Conservation (phyloP, 2,888 invertebrate species). For the Megaustenia siamemsis region DNA sequence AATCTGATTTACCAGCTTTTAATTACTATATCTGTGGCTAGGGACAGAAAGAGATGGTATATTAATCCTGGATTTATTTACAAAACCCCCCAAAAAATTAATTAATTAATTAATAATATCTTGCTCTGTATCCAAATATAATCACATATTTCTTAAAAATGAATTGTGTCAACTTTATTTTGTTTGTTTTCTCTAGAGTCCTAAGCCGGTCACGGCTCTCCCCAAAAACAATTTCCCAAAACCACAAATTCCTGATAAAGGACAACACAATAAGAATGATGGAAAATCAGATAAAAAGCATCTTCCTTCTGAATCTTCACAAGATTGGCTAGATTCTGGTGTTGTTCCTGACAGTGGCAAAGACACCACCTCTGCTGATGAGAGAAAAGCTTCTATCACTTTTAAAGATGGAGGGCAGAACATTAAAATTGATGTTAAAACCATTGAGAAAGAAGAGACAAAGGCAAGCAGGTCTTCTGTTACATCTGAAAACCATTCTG, state of each 20-base stretch:
- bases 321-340: constrained; percentile 47
- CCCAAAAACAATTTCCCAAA: not conserved
- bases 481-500: constrained; percentile 42
- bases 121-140: too few relatives aligned
- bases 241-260: not conserved
- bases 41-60: too few relatives aligned
- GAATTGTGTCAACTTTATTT: not conserved
- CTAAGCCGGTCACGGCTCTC: not conserved
- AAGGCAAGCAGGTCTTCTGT: constrained; percentile 35
- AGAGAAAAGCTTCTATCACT: constrained; percentile 5
- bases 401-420: not conserved
- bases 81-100: too few relatives aligned
- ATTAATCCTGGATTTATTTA: too few relatives aligned
- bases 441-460: constrained; percentile 2
- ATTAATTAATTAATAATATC: too few relatives aligned
- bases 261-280: not conserved
- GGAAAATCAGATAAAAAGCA: not conserved
- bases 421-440: not conserved
- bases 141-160: not conserved
- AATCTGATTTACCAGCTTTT: too few relatives aligned
- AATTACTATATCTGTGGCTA: too few relatives aligned
- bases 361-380: constrained; percentile 33
- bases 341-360: constrained; percentile 37
- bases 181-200: not conserved
- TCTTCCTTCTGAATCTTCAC: not conserved